Evolutionary conservation across 2,113 vertebrate species (phyloP), one percentile per base, ranked within the genome.

Genomic region (Acanthochromis polyacanthus): DNA sequence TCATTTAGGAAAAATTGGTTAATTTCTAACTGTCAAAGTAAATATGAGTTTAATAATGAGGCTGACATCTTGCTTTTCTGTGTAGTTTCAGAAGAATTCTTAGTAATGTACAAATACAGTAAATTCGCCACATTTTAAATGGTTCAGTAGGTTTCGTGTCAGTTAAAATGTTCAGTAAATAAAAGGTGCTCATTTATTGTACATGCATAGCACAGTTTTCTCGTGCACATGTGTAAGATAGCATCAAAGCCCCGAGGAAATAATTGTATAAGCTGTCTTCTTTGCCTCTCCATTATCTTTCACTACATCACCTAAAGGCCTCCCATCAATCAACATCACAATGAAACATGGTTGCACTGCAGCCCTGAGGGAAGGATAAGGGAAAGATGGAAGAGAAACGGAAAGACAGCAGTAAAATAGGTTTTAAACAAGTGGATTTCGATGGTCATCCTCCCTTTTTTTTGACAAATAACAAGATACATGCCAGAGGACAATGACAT

Each of bases 261-360:
- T 20, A 17, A 60, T 45, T 64, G 20, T 9, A 65, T 62, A 57
- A 55, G 23, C 50, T 72, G 58, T 38, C 4, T 30, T 56, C 81
- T 17, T 58, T 56, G 66, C 52, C 30, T 80, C 43, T 48, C 14
- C 64, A 74, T 70, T 71, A 71, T 84, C 32, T 66, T 70, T 79
- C 67, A 69, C 30, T 48, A 67, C 50, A 62, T 82, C 55, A 82
- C 68, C 73, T 46, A 53, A 80, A 87, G 60, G 65, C 59, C 45
- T 58, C 60, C 20, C 57, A 64, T 88, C 80, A 82, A 85, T 88
- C 75, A 81, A 48, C 73, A 83, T 81, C 53, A 77, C 63, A 70
- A 68, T 76, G 61, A 71, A 84, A 85, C 48, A 59, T 16, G 25
- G 57, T 50, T 51, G 20, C 38, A 43, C 30, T 46, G 36, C 22